These are phyloP conservation scores for Oedothorax gibbosus DNA, from an alignment of 1,140 invertebrate genomes.

Conservation along the genomic window DNA sequence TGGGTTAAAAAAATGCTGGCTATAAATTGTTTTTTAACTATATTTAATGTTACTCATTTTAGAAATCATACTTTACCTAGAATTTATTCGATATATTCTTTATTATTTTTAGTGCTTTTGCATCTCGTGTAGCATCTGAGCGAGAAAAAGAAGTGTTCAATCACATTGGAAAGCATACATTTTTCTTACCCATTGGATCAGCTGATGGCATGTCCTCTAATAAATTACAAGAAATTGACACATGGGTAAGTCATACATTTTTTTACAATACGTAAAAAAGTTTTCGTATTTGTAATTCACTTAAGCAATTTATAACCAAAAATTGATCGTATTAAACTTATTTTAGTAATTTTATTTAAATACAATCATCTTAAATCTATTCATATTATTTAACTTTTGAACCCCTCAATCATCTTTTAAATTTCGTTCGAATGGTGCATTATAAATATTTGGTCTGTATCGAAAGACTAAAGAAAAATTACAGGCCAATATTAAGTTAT, in stretches of 20 bases:
- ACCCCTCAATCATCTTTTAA: too few relatives aligned
- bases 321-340: too few relatives aligned
- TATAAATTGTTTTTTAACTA: neutral
- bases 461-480: too few relatives aligned
- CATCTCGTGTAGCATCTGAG: slow-evolving; percentile 53
- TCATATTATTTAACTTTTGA: too few relatives aligned
- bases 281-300: too few relatives aligned
- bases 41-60: neutral
- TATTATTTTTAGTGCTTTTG: slow-evolving; percentile 47
- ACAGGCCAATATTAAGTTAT: too few relatives aligned
- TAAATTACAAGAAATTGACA: slow-evolving; percentile 51
- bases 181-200: slow-evolving; percentile 81
- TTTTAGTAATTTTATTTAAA: too few relatives aligned
- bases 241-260: slow-evolving; percentile 43
- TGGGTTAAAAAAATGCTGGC: neutral
- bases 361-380: too few relatives aligned
- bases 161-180: slow-evolving; percentile 79
- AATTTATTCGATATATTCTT: neutral
- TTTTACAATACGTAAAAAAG: too few relatives aligned
- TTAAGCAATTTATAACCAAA: too few relatives aligned
- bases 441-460: too few relatives aligned
- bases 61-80: neutral
- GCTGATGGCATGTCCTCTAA: neutral
- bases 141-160: slow-evolving; percentile 51
- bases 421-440: too few relatives aligned